Evolutionary conservation across 2,888 invertebrate species (phyloP), one percentile per base, ranked within the genome.

Genomic region (Byasa hedistus): DNA sequence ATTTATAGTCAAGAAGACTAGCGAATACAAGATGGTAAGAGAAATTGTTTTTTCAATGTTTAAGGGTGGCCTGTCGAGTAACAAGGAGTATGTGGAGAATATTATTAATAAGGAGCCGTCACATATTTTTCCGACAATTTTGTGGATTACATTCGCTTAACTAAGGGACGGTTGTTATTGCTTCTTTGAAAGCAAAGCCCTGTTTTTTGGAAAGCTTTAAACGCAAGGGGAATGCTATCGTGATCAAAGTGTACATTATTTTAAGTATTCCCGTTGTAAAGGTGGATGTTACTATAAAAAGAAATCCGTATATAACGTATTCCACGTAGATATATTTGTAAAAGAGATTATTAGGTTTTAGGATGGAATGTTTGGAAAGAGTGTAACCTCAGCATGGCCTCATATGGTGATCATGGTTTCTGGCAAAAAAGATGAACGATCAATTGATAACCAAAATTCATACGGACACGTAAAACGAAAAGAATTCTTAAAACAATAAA

Each of bases 101-200:
- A 52, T n/a, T 59, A 21, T 44, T 59, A 64, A 58, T 27, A 64
- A 22, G 39, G 23, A 21, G 27, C 23, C 54, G 24, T 58, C 23
- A 24, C 54, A 64, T 44, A 56, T 60, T 65, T 23, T 8, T 19
- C 27, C 24, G 44, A 36, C 59, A 44, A 60, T 56, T 48, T 59
- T 55, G 19, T 21, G 44, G 55, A 60, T 65, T 32, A 48, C 22
- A 23, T 59, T 59, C 44, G 23, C 44, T 44, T 56, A 39, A 39
- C 27, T 60, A 21, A 55, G 32, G 60, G 48, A 55, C 5, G 32
- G 59, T 15, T 39, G 54, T 19, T 65, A 65, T 65, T 32, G 27
- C 27, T 55, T 7, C 21, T 24, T 48, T 65, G 27, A 65, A 60
- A 60, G 65, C 60, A 65, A 56, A 65, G 10, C 48, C 60, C 27